Evolutionary conservation across 2,113 vertebrate species (phyloP), one percentile per base, ranked within the genome.

Genomic region (Datnioides undecimradiatus): DNA sequence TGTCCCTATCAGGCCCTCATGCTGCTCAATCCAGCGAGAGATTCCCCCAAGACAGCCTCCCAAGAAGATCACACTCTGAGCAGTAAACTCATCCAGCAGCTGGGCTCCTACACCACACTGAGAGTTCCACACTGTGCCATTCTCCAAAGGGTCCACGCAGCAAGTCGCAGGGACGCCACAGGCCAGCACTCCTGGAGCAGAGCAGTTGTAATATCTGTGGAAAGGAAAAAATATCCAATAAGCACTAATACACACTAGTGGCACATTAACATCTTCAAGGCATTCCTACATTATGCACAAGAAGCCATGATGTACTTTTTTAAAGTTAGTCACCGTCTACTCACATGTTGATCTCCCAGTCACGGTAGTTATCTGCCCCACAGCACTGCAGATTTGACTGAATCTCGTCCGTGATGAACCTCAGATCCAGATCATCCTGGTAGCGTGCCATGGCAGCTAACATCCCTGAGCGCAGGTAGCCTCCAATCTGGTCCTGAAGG

Each of bases 131-230:
- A 96, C 90, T 0, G 95, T 95, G 43, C 97, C 94, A 0, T 95
- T 96, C 86, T 95, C 93, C 82, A 92, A 29, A 0, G 96, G 96
- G 79, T 95, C 80, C 49, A 95, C 72, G 43, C 98, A 99, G 91
- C 98, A 99, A 2, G 97, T 98, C 1, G 95, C 92, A 0, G 97
- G 98, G 0, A 98, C 96, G 0, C 97, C 92, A 14, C 97, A 99
- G 0, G 97, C 96, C 92, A 96, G 94, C 33, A 74, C 91, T 0
- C 96, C 96, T 0, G 95, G 96, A 29, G 96, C 92, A 0, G 96
- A 97, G 95, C 98, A 98, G 93, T 98, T 99, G 83, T 97, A 99
- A 79, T 97, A 96, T 93, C 97, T 98, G 93, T 0, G 8, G 68
- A 49, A 79, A 57, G 48, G 17, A 34, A 21, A 11, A 23, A 2